Evolutionary conservation across 2,888 invertebrate genomes (phyloP).

Genomic region (Osedax fenrisi): DNA sequence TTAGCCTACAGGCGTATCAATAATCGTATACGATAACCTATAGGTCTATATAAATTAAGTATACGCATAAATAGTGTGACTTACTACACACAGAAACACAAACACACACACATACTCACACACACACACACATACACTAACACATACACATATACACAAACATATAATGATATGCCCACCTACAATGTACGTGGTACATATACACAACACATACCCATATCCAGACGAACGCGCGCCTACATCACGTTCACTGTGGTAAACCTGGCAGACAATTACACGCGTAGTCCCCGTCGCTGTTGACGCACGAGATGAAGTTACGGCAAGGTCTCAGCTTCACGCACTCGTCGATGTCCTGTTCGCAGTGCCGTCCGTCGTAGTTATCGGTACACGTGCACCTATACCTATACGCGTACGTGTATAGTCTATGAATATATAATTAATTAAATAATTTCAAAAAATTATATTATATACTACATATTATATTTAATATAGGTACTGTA

Average conservation of each 20-base stretch:
- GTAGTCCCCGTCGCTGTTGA: background rate
- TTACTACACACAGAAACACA: too few relatives aligned
- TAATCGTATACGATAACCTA: too few relatives aligned
- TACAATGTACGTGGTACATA: background rate
- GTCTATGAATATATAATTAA: background rate
- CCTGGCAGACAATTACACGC: background rate
- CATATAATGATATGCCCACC: background rate
- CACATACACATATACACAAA: background rate
- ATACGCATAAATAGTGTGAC: too few relatives aligned
- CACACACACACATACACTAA: too few relatives aligned
- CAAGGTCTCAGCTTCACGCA: background rate
- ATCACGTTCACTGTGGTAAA: background rate
- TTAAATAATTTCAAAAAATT: background rate
- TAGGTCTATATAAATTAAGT: too few relatives aligned
- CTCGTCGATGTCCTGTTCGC: background rate
- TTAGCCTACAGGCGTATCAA: too few relatives aligned
- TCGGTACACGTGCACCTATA: background rate
- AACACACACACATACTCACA: too few relatives aligned
- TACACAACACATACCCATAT: background rate
- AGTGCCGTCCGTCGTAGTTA: background rate
- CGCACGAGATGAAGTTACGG: background rate
- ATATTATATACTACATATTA: too few relatives aligned
- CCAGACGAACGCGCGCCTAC: too few relatives aligned
- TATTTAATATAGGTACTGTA: background rate
- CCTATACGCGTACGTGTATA: background rate